phyloP scores from a whole-genome alignment of 2,888 invertebrate species.

The Theretra japonica region DNA sequence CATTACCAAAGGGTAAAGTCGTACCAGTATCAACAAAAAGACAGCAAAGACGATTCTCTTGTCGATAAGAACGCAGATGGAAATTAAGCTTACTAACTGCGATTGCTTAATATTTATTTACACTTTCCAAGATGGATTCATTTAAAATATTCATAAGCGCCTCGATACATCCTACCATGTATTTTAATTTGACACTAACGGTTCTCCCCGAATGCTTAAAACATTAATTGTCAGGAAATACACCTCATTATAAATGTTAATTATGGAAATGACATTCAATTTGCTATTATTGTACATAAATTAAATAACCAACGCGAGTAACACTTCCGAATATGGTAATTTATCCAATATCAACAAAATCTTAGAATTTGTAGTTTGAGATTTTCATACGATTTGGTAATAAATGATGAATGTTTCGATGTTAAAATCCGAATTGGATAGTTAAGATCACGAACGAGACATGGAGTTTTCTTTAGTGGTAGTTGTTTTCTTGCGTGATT shows the following conservation, averaged over 20 bases:
- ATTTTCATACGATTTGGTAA: neutral
- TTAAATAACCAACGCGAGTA: neutral
- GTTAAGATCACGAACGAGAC: too few species aligned
- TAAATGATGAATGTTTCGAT: neutral
- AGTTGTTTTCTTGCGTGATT: too few species aligned
- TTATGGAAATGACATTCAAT: constrained; percentile 14
- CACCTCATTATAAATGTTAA: constrained; percentile 15
- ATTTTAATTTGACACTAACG: constrained; percentile 19
- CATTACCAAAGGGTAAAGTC: too few species aligned
- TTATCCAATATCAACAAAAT: neutral
- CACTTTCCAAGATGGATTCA: constrained; percentile 6
- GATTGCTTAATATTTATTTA: neutral
- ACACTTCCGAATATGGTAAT: constrained; percentile 14
- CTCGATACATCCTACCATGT: neutral
- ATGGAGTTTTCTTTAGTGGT: too few species aligned
- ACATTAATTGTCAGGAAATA: constrained; percentile 19
- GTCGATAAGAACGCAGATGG: too few species aligned
- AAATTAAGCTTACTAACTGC: neutral
- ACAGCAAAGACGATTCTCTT: too few species aligned
- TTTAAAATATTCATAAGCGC: constrained; percentile 18
- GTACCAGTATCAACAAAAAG: too few species aligned
- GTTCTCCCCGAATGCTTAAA: neutral
- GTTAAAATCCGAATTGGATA: too few species aligned
- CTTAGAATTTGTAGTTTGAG: neutral
- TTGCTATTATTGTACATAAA: neutral